A percentile compares a stretch with the other conserved stretches of the same genome.
Conservation (phyloP, 2,888 invertebrate species). For the Silvanus unidentatus region DNA sequence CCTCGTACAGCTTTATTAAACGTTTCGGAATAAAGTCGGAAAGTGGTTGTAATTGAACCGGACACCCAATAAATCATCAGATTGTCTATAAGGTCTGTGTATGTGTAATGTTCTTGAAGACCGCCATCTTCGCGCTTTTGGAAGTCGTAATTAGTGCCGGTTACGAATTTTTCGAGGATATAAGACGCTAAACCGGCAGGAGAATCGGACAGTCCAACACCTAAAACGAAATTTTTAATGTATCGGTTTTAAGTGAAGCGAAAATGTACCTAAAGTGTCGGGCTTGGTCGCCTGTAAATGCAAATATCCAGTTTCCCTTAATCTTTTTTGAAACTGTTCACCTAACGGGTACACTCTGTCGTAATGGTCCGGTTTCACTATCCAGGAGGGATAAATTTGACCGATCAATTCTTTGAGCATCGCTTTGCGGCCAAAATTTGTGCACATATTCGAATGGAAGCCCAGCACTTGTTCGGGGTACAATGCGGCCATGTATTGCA, state of each 20-base stretch:
- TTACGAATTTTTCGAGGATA: slow-evolving; percentile 82
- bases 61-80: slow-evolving; percentile 77
- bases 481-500: slow-evolving; percentile 54
- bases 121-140: slow-evolving; percentile 58
- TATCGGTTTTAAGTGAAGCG: slow-evolving; percentile 1
- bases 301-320: slow-evolving; percentile 57
- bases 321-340: slow-evolving; percentile 38
- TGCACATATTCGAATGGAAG: slow-evolving; percentile 59
- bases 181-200: slow-evolving; percentile 86
- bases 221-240: slow-evolving; percentile 45
- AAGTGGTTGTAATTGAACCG: slow-evolving; percentile 64
- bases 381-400: slow-evolving; percentile 53
- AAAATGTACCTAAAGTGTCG: slow-evolving; percentile 68
- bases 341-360: slow-evolving; percentile 51
- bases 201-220: slow-evolving; percentile 63
- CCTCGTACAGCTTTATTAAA: slow-evolving; percentile 30
- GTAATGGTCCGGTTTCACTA: slow-evolving; percentile 49
- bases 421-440: slow-evolving; percentile 31
- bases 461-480: slow-evolving; percentile 57
- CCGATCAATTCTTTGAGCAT: slow-evolving; percentile 48
- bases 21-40: slow-evolving; percentile 68
- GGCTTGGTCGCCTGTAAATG: slow-evolving; percentile 86
- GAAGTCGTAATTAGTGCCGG: slow-evolving; percentile 59
- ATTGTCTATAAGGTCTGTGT: slow-evolving; percentile 70
- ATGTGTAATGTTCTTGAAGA: slow-evolving; percentile 56